Base-by-base conservation (phyloP, 2,888 invertebrate genomes). In the Eupithecia subfuscata region DNA sequence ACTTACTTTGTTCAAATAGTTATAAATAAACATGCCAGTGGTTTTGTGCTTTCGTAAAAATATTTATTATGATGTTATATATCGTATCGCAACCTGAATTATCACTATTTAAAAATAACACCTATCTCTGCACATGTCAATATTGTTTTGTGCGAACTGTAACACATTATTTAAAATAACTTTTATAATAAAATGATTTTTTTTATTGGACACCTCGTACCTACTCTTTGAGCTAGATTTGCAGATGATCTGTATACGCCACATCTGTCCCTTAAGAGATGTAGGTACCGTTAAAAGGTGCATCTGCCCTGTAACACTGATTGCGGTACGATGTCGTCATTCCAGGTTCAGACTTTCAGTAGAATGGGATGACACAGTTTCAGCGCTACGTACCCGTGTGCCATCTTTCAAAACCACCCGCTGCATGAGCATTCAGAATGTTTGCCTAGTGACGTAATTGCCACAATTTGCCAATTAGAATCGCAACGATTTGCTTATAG, bases 281-380 rank as follows among this genome's bases (percentile, higher is more conserved):
- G 25, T 12, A 22, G 52, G 52, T 22, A 60, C 25, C 14, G 56
- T 77, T 71, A 67, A 64, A 71, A 78, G 80, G 80, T 82, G 78
- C 81, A 80, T 78, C 75, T 80, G 69, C 52, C 56, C 71, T 77
- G 73, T 76, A 78, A 77, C 83, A 74, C 82, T 90, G 91, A 90
- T 90, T 89, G 89, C 86, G 77, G 78, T 79, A 81, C 82, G 56
- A 65, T 75, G 75, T 16, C 74, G 77, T 74, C 73, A 71, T 69
- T 69, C 74, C 56, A 69, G 74, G 89, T 87, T 89, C 70, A 60
- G 68, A 74, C 76, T 76, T 89, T 90, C 85, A 88, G 86, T 87
- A 89, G 86, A 87, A 89, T 87, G 85, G 86, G 81, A 88, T 91
- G 92, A 90, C 92, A 92, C 80, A 91, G 88, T 90, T 92, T 91